Conservation (phyloP, 2,797 vertebrate species). For the Eulemur albifrons region DNA sequence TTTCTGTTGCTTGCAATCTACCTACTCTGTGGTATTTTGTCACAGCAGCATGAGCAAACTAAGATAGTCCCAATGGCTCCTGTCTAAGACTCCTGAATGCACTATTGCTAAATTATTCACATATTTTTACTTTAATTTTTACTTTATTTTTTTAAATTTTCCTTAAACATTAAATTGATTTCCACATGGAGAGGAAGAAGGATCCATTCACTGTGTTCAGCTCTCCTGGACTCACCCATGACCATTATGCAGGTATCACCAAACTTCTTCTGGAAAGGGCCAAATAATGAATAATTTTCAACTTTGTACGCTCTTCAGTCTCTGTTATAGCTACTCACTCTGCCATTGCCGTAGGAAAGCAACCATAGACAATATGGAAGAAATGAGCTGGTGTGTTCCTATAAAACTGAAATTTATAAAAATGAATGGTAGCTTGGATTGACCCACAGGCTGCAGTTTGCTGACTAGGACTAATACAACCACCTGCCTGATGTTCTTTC, state of each 20-base stretch:
- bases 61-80: neutral
- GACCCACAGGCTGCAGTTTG: neutral
- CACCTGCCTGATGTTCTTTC: neutral
- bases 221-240: neutral
- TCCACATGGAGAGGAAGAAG: neutral
- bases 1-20: neutral
- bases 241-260: neutral
- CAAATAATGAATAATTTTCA: neutral
- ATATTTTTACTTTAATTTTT: neutral
- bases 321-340: neutral
- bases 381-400: neutral
- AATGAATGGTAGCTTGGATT: neutral
- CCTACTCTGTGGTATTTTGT: neutral
- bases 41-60: neutral
- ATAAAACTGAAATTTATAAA: neutral
- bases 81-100: neutral
- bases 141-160: neutral
- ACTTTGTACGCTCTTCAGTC: neutral
- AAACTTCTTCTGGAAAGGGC: neutral
- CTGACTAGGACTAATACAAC: neutral
- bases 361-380: neutral
- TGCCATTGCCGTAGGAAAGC: neutral
- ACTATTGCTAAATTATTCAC: neutral
- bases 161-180: neutral
- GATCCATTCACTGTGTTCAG: neutral